Conservation (phyloP, 1,140 invertebrate species). For the Drosophila mojavensis region DNA sequence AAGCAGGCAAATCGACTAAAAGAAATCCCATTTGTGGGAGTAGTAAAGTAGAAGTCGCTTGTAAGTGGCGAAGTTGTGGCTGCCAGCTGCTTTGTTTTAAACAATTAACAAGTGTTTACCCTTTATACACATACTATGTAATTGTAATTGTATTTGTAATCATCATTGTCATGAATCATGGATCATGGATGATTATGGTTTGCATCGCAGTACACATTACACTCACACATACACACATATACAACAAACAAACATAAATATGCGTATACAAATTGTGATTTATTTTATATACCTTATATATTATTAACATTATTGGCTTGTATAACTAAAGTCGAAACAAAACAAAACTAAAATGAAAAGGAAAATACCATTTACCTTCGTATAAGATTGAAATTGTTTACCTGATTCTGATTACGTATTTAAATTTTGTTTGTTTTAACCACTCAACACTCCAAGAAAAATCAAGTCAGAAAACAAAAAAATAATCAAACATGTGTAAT, state of each 20-base stretch:
- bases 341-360: slow-evolving; percentile 39
- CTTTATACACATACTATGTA: slow-evolving; percentile 68
- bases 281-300: slow-evolving; percentile 80
- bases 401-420: slow-evolving; percentile 52
- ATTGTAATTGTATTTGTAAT: slow-evolving; percentile 50
- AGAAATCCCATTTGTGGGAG: slow-evolving; percentile 6
- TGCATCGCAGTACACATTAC: slow-evolving; percentile 29
- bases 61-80: slow-evolving; percentile 49
- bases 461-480: slow-evolving; percentile 20
- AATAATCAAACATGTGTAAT: slow-evolving; percentile 21
- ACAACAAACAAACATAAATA: slow-evolving; percentile 58
- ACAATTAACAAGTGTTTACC: slow-evolving; percentile 76
- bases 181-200: slow-evolving; percentile 41
- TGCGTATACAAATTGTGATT: slow-evolving; percentile 78
- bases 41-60: slow-evolving; percentile 29
- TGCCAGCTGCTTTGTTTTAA: slow-evolving; percentile 79
- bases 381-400: slow-evolving; percentile 54
- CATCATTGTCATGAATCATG: slow-evolving; percentile 32
- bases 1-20: slow-evolving; percentile 29
- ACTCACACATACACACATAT: slow-evolving; percentile 42
- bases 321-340: slow-evolving; percentile 48
- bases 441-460: slow-evolving; percentile 27
- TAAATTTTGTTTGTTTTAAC: slow-evolving; percentile 25
- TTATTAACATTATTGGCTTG: slow-evolving; percentile 58
- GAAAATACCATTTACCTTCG: slow-evolving; percentile 22